Evolutionary conservation across 1,140 invertebrate species (phyloP), one percentile per base, ranked within the genome.

Genomic region (Drosophila sproati): DNA sequence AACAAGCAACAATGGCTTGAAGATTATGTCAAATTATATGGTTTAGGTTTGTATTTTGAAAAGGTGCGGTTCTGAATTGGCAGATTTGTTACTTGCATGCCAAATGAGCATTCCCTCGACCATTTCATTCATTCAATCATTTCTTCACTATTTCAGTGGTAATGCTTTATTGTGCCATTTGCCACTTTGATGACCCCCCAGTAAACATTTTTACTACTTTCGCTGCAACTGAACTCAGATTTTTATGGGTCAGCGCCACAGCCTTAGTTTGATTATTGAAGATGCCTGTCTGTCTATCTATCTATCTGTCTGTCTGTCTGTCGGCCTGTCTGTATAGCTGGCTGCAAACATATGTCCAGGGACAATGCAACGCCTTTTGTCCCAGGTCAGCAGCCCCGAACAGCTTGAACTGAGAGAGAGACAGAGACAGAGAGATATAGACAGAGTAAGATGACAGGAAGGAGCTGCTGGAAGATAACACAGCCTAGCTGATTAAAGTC

Each of bases 11-110:
- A 87, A 88, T 78, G 77, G n/a, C 55, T 37, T 73, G 71, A 70
- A 83, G 85, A 85, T 89, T 89, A 88, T 89, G 80, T 85, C 85
- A 89, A 89, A 89, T 88, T 89, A 82, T 86, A 88, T 64, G 67
- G 85, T 41, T 20, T 20, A 73, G 80, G 83, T 88, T 86, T 76
- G 1, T 20, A 20, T 20, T 20, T 20, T 70, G 34, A 56, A 78
- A 78, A 88, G 83, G 68, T 63, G 70, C 57, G 62, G 63, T 59
- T 47, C 32, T 32, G 5, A 28, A 32, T 72, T 51, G 45, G 28
- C 20, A 54, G 67, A 72, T 64, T 71, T 57, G 51, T 54, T 10
- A n/a, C 20, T 20, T 68, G 8, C 32, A 41, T 48, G 39, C 20
- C 29, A 61, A 7, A 35, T 41, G 12, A 20, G 41, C 7, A 61